Conservation (phyloP, 2,888 invertebrate species). For the Caenorhabditis sulstoni region DNA sequence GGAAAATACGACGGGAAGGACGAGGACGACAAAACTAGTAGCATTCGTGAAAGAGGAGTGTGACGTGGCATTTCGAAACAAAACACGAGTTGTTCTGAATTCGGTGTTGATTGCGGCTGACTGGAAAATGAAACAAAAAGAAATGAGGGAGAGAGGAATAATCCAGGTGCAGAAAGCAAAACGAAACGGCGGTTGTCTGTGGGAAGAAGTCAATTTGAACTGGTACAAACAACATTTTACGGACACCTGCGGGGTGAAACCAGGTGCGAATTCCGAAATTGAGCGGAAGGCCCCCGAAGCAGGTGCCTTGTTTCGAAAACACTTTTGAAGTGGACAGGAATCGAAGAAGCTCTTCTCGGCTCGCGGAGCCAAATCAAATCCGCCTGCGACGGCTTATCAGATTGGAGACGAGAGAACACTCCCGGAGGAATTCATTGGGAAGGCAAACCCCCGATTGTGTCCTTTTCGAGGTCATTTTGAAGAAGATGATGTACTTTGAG, state of each 20-base stretch:
- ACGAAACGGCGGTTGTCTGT: neutral
- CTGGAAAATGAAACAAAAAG: conserved; percentile 4
- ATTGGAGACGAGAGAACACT: neutral
- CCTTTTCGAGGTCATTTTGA: conserved; percentile 22
- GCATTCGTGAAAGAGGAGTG: conserved; percentile 12
- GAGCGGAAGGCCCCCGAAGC: conserved; percentile 1
- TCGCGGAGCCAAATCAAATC: no score
- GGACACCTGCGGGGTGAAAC: conserved; percentile 32
- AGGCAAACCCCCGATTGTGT: conserved; percentile 15
- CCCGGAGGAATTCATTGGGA: conserved; percentile 1
- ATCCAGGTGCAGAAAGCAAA: conserved; percentile 35
- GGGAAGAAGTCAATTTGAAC: conserved; percentile 29
- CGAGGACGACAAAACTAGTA: conserved; percentile 39
- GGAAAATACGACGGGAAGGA: conserved; percentile 10
- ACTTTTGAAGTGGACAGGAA: neutral
- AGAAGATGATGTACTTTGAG: neutral
- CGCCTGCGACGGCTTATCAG: no score
- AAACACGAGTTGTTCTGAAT: neutral
- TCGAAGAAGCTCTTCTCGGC: neutral
- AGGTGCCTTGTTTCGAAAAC: neutral
- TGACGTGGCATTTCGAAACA: conserved; percentile 1
- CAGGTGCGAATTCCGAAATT: conserved; percentile 45
- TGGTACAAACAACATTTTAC: conserved; percentile 25
- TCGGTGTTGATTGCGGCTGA: neutral
- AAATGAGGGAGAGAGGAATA: conserved; percentile 6